Evolutionary conservation across 2,888 invertebrate genomes (phyloP), one percentile per base, ranked within the genome.

Genomic region (Helicoverpa assulta): DNA sequence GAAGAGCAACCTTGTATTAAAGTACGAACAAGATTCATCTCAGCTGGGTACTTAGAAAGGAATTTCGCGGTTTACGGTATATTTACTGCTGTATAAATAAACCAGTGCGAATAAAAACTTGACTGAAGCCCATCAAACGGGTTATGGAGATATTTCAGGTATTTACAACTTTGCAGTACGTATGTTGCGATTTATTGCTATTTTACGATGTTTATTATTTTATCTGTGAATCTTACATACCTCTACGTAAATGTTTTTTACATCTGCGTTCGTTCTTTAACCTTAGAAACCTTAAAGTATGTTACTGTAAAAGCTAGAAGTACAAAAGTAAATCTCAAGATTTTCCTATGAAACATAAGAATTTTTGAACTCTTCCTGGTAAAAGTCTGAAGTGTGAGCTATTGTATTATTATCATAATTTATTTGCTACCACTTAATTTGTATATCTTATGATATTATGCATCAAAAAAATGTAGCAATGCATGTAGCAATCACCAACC

Each of bases 51-150:
- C 67, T 72, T 72, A 63, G 64, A 72, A 76, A 62, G 61, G 80
- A 62, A 73, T 68, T 80, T 59, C 37, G 63, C 37, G 54, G 67
- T 73, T 76, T 73, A 79, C 70, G 73, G 65, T 62, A 53, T 55
- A 63, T 69, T 77, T 70, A 80, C 67, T 65, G 64, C 56, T 65
- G 65, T 70, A 47, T 80, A 70, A 79, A 79, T 79, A 80, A 79
- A 76, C 76, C 77, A 67, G 68, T 60, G 52, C 6, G 14, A 57
- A 73, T 80, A 80, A 79, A 77, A 75, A 65, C 67, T 79, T 79
- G 80, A 59, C 43, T 65, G 64, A 50, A 33, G 55, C 50, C 60
- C 52, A 79, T 79, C 69, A 69, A 78, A 47, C 43, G 40, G 52
- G 75, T 79, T 79, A 70, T 69, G 52, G 60, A 69, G 59, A n/a